phyloP scores from a whole-genome alignment of 2,113 vertebrate species.

The Tinamus guttatus region DNA sequence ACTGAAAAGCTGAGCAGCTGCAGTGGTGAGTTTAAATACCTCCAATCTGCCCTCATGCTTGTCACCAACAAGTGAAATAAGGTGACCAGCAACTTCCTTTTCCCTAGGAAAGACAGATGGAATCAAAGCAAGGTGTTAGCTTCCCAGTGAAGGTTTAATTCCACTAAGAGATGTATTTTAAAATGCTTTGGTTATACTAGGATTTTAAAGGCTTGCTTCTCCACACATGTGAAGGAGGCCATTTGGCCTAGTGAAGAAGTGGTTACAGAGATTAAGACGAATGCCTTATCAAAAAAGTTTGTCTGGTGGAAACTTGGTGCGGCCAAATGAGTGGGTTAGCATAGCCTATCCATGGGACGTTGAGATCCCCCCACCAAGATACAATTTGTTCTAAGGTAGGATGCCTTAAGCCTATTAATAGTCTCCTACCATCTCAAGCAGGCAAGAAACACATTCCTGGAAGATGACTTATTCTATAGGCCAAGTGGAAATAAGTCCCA shows the following conservation, averaged over 20 bases:
- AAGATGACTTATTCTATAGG: background rate
- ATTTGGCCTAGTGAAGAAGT: background rate
- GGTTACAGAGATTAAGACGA: background rate
- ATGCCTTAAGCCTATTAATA: background rate
- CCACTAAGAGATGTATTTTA: background rate
- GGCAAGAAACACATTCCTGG: slow-evolving; percentile 4
- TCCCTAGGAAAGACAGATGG: background rate
- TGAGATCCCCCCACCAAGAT: background rate
- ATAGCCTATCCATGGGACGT: background rate
- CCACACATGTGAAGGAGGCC: background rate
- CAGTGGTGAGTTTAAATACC: slow-evolving; percentile 46
- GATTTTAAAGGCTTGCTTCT: background rate
- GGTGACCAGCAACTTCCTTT: background rate
- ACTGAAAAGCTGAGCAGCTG: slow-evolving; percentile 48
- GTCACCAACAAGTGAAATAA: background rate
- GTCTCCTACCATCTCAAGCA: background rate
- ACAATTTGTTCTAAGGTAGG: background rate
- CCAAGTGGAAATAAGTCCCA: slow-evolving; percentile 22
- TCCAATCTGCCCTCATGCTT: background rate
- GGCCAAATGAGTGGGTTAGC: background rate
- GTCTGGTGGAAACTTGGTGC: background rate
- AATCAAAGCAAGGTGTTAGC: background rate
- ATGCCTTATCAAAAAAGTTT: background rate
- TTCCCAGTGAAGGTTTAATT: background rate
- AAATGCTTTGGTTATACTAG: background rate